These are phyloP conservation scores for Sorex maritimensis DNA, from an alignment of 2,797 vertebrate genomes.

Conservation along the genomic window DNA sequence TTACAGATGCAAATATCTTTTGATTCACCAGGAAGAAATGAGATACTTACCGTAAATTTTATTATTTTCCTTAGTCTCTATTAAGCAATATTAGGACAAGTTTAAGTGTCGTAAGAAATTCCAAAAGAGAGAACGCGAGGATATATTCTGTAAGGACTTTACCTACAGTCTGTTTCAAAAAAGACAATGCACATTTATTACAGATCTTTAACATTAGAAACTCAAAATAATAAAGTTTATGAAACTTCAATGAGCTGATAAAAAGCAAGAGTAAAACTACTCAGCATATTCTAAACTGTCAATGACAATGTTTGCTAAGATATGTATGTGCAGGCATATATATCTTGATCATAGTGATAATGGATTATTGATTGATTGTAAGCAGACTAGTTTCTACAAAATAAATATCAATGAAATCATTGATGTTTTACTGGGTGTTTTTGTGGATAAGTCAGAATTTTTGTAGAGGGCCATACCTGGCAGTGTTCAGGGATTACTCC, in stretches of 20 bases:
- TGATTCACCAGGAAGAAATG: not conserved
- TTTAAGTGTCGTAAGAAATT: not conserved
- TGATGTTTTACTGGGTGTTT: not conserved
- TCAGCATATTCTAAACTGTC: not conserved
- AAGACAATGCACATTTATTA: conserved; percentile 62
- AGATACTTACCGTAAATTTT: conserved; percentile 64
- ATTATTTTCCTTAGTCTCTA: accelerated
- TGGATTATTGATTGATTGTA: not conserved
- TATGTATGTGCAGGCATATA: not conserved
- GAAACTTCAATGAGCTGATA: conserved; percentile 25
- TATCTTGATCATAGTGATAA: conserved; percentile 11
- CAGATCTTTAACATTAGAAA: not conserved
- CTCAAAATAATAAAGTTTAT: not conserved
- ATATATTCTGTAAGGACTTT: conserved; percentile 72
- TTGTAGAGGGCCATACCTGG: too few relatives aligned
- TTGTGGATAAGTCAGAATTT: not conserved
- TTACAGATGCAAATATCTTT: not conserved
- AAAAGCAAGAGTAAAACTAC: not conserved
- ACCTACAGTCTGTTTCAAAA: conserved; percentile 72
- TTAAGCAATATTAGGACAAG: not conserved
- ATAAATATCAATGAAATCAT: not conserved
- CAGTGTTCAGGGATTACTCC: too few relatives aligned
- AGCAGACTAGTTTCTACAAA: not conserved
- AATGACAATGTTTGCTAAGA: not conserved
- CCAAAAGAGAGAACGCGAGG: conserved; percentile 21